phyloP scores from a whole-genome alignment of 2,113 vertebrate genomes.

The Ahaetulla prasina region DNA sequence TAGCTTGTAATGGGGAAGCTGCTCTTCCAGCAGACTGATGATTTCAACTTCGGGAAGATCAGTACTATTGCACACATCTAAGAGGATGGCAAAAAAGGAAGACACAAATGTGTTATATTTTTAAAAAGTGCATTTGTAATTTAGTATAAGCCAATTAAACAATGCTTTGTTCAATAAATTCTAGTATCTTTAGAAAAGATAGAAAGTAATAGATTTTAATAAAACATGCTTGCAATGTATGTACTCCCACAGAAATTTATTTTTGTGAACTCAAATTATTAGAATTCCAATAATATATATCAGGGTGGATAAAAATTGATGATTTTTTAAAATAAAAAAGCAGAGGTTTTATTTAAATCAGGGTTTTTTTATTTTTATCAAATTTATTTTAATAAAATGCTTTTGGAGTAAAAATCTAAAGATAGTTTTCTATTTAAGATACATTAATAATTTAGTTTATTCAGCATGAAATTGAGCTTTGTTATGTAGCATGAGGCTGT shows the following conservation, averaged over 20 bases:
- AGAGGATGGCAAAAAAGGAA: neutral
- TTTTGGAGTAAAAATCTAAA: no score
- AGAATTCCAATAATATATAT: neutral
- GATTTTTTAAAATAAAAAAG: no score
- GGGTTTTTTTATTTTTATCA: no score
- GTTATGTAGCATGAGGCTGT: no score
- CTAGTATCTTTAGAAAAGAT: neutral
- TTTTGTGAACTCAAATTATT: neutral
- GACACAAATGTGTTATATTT: neutral
- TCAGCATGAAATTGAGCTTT: no score
- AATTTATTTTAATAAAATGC: no score
- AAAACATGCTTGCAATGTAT: neutral
- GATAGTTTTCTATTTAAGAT: no score
- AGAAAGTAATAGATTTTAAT: neutral
- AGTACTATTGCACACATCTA: constrained; percentile 98
- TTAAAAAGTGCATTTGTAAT: neutral
- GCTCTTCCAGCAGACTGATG: constrained; percentile 96
- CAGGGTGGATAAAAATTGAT: no score
- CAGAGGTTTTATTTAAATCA: no score
- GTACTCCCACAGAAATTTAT: neutral
- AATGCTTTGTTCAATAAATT: neutral
- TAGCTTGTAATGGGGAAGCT: constrained; percentile 94
- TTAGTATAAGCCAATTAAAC: neutral
- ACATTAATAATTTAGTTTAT: no score
- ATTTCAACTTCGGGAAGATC: constrained; percentile 98